Evolutionary conservation across 2,797 vertebrate species (phyloP), one percentile per base, ranked within the genome.

Genomic region (Ceyx erithaca): DNA sequence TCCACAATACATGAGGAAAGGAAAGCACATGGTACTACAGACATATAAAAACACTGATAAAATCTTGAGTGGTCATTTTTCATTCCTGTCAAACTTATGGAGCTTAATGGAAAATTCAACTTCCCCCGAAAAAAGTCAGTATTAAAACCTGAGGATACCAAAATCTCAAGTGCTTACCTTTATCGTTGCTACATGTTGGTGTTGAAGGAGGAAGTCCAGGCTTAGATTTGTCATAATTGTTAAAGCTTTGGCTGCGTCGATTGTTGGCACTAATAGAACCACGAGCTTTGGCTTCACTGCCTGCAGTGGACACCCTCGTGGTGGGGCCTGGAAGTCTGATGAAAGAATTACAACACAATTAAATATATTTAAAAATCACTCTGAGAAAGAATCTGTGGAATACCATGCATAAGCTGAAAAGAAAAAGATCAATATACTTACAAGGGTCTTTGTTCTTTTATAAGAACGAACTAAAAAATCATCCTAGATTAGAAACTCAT

Each of bases 191-290:
- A 93, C 96, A 90, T 18, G 95, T 17, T 7, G 97, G 82, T 49
- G 95, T 59, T 6, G 96, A 87, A 46, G 98, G 97, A 43, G 97
- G 96, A 95, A 96, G 96, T 28, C 96, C 98, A 62, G 98, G 98
- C 97, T 99, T 99, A 78, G 98, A 98, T 97, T 99, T 99, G 96
- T 99, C 99, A 0, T 98, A 98, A 93, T 98, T 98, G 95, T 98
- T 98, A 97, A 99, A 99, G 97, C 98, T 99, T 98, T 99, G 99
- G 95, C 99, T 99, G 90, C 99, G 98, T 37, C 99, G 97, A 97
- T 99, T 99, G 95, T 98, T 98, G 91, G 98, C 97, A 92, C 97
- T 92, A 86, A 98, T 91, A 41, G 98, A 97, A 83, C 98, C 98
- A 69, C 99, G 98, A 16, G 98, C 94, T 95, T 98, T 98, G 97